Evolutionary conservation across 1,140 invertebrate genomes (phyloP), one percentile per base, ranked within the genome.

Genomic region (Elymnias hypermnestra): DNA sequence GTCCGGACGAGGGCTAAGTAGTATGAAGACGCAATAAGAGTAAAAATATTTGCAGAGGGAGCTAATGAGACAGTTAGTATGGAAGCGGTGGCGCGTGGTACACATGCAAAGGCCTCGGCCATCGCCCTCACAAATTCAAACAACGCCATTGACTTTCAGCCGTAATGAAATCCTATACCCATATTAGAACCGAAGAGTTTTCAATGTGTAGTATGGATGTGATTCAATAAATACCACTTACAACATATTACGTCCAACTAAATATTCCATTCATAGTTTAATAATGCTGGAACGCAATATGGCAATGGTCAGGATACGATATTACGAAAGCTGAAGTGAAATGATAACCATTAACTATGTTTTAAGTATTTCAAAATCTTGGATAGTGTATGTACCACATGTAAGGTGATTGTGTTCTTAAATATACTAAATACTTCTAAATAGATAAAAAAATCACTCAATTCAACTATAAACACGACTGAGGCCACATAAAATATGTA

Each of bases 11-110:
- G 70, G 65, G 69, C 61, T 61, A 65, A 69, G 69, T 58, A 54
- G n/a, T n/a, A n/a, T n/a, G n/a, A n/a, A n/a, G 53, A 54, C 53
- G 50, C 43, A 63, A 45, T 59, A 65, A 56, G 52, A 74, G 65
- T 67, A 72, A 73, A 74, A 57, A 58, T 38, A 64, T 62, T 70
- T 40, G 62, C 57, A 54, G 47, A 66, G 68, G 64, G 72, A 64
- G 59, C 60, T 72, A 76, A 79, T 70, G 70, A 75, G 68, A 68
- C 67, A 62, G 57, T 64, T 66, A 52, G 63, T 62, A 71, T 62
- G 66, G 57, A 61, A 64, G 52, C 59, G 48, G 59, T 50, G 53
- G 51, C 60, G 41, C 41, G 55, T 49, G 39, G 49, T 61, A 54
- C 49, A 67, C 55, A 73, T 69, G 70, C 65, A 57, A 63, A 64